A percentile compares a stretch with the other conserved stretches of the same genome.
phyloP scores from a whole-genome alignment of 2,888 invertebrate species.

The Aphodius granarius region DNA sequence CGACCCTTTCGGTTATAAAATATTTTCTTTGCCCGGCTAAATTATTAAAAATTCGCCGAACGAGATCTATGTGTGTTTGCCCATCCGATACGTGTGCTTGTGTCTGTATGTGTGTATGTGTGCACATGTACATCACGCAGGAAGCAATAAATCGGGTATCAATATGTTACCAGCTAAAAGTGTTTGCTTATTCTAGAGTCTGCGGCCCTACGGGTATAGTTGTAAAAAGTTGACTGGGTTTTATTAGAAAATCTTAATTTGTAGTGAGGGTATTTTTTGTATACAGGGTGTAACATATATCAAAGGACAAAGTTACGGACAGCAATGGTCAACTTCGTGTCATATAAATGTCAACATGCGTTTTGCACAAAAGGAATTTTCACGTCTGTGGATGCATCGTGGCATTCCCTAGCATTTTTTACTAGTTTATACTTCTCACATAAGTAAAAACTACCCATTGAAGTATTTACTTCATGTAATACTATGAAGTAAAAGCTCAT shows the following conservation, averaged over 20 bases:
- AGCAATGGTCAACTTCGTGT: no score
- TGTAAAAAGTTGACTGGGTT: not conserved
- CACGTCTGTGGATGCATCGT: no score
- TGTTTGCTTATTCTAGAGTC: not conserved
- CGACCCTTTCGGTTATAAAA: conserved; percentile 22
- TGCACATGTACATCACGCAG: conserved; percentile 15
- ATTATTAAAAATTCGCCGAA: conserved; percentile 25
- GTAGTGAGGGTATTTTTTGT: no score
- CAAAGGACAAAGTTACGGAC: no score
- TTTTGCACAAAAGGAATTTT: no score
- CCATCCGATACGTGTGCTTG: not conserved
- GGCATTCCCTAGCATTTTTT: no score
- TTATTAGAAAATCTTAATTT: not conserved
- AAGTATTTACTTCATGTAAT: no score
- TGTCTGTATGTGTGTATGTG: not conserved
- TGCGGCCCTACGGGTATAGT: not conserved
- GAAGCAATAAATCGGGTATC: conserved; percentile 37
- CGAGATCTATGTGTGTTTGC: conserved; percentile 17
- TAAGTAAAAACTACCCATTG: no score
- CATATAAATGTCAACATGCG: no score
- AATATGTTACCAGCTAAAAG: not conserved
- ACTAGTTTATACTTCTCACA: no score
- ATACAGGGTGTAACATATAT: no score
- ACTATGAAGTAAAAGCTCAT: no score
- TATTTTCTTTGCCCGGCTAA: conserved; percentile 21